A percentile compares a stretch with the other conserved stretches of the same genome.
phyloP scores from a whole-genome alignment of 2,888 invertebrate species.

The Priocnemis perturbator region DNA sequence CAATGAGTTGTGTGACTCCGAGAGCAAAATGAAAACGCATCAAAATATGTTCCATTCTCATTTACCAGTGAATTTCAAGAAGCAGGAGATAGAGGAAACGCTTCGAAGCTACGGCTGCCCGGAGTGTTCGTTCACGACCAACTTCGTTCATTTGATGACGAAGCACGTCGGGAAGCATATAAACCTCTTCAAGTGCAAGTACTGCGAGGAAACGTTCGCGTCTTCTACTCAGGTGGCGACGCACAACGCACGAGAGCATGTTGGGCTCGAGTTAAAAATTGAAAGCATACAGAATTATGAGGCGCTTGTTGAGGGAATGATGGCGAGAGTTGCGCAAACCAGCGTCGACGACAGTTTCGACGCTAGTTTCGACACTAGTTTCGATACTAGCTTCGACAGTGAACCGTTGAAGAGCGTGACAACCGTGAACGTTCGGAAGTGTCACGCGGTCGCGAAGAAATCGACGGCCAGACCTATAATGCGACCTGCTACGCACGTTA shows the following conservation, averaged over 20 bases:
- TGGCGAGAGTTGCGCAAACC: constrained; percentile 39
- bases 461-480: constrained; percentile 72
- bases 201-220: constrained; percentile 70
- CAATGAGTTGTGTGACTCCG: constrained; percentile 65
- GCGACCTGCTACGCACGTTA: constrained; percentile 18
- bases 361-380: too few species aligned
- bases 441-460: constrained; percentile 73
- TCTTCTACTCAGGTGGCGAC: constrained; percentile 59
- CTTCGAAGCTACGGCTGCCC: constrained; percentile 71
- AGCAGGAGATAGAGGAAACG: constrained; percentile 32
- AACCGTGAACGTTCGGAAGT: background rate
- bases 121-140: constrained; percentile 68
- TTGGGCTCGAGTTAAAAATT: constrained; percentile 60
- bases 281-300: constrained; percentile 57
- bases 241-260: constrained; percentile 68
- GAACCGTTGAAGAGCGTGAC: background rate
- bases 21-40: constrained; percentile 69
- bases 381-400: background rate
- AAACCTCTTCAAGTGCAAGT: constrained; percentile 73
- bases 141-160: constrained; percentile 66
- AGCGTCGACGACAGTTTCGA: constrained; percentile 13
- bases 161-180: constrained; percentile 74
- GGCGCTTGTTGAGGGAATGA: constrained; percentile 50
- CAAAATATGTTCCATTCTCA: constrained; percentile 73
- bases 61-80: constrained; percentile 61